Percentiles rank a stretch among this genome's conserved stretches.
Conservation (phyloP, 2,113 vertebrate species). For the Chaetorhynchus papuensis region DNA sequence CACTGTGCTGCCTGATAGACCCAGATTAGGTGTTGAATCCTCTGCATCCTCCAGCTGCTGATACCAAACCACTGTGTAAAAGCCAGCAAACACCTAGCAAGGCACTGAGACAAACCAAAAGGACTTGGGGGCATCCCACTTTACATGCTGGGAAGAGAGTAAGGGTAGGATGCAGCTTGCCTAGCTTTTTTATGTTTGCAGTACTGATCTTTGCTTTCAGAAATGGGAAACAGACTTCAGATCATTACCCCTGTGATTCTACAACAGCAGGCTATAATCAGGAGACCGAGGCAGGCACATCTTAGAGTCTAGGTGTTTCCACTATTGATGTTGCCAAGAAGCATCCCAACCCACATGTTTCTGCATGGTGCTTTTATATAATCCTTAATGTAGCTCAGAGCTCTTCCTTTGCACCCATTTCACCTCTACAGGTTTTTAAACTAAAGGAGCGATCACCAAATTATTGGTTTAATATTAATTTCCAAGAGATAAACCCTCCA, state of each 20-base stretch:
- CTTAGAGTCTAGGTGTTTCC: background rate
- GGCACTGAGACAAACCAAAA: background rate
- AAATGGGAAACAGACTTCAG: background rate
- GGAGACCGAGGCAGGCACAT: background rate
- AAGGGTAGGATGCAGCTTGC: background rate
- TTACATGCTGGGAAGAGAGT: background rate
- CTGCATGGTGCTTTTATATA: background rate
- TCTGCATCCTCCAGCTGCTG: background rate
- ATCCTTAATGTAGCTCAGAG: background rate
- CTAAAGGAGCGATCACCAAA: background rate
- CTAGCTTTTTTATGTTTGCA: background rate
- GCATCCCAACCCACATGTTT: background rate
- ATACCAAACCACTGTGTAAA: background rate
- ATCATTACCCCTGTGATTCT: background rate
- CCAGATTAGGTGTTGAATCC: too few relatives aligned
- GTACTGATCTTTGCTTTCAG: background rate
- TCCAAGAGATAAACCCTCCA: background rate
- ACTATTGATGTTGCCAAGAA: background rate
- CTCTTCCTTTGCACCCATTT: background rate
- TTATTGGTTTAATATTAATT: background rate
- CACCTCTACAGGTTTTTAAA: background rate
- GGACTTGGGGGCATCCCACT: background rate
- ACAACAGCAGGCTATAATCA: background rate
- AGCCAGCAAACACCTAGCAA: background rate
- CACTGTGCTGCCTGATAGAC: background rate